Conservation (phyloP, 2,797 vertebrate genomes). For the Gadopsis bispinosus region DNA sequence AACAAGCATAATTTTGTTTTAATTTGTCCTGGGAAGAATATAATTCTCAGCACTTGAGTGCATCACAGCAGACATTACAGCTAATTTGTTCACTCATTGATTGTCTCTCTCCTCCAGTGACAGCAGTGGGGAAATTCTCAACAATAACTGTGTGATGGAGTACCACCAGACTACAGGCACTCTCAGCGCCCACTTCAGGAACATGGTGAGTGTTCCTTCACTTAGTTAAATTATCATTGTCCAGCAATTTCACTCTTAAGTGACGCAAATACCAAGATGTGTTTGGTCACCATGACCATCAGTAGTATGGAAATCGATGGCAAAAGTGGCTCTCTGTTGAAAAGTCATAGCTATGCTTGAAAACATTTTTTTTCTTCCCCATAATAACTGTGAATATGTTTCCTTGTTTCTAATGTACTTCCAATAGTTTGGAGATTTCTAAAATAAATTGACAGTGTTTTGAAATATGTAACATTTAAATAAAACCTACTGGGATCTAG, state of each 20-base stretch:
- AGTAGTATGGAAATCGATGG: background rate
- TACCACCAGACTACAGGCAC: slow-evolving; percentile 87
- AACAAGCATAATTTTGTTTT: slow-evolving; percentile 4
- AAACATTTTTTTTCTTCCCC: too few species aligned
- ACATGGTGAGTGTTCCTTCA: slow-evolving; percentile 86
- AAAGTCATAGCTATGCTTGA: background rate
- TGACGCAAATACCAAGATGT: background rate
- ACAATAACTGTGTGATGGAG: slow-evolving; percentile 98
- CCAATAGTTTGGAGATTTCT: background rate
- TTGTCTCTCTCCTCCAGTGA: slow-evolving; percentile 83
- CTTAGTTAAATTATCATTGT: background rate
- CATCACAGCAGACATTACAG: slow-evolving; percentile 8
- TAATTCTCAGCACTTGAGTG: slow-evolving; percentile 5
- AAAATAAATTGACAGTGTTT: background rate
- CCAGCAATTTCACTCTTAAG: background rate
- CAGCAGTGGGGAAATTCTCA: slow-evolving; percentile 96
- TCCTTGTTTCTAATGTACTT: background rate
- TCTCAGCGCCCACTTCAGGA: slow-evolving; percentile 91
- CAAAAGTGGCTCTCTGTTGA: background rate
- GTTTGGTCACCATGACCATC: background rate
- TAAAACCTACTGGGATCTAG: background rate
- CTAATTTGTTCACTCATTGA: slow-evolving; percentile 32
- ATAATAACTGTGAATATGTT: background rate
- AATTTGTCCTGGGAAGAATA: slow-evolving; percentile 21
- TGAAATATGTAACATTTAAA: background rate